Conservation (phyloP, 2,113 vertebrate genomes). For the Atlantisia rogersi region DNA sequence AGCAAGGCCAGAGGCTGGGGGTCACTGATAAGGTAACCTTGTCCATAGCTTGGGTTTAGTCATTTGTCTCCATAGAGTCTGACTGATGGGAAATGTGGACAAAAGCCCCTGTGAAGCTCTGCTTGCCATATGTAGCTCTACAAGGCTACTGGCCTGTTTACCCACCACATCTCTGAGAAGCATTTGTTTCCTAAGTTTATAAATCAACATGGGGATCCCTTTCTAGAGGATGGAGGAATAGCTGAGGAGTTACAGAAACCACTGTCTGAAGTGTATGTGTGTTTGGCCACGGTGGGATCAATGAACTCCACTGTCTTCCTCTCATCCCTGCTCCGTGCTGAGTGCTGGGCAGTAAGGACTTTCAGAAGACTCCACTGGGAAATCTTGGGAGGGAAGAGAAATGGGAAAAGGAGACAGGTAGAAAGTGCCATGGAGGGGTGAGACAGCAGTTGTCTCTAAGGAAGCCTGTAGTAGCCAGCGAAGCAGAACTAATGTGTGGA, state of each 20-base stretch:
- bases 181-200: constrained; percentile 14
- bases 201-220: not conserved
- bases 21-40: constrained; percentile 62
- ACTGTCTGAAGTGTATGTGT: not conserved
- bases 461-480: not conserved
- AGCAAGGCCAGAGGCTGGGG: constrained; percentile 43
- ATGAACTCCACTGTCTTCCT: not conserved
- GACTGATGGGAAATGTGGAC: constrained; percentile 11
- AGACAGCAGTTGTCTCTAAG: not conserved
- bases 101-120: constrained; percentile 57
- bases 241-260: not conserved
- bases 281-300: not conserved
- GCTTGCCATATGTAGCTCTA: constrained; percentile 52
- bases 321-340: not conserved
- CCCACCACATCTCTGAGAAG: not conserved
- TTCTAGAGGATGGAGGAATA: not conserved
- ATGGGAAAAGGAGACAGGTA: not conserved
- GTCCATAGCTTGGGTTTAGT: not conserved
- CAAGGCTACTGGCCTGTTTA: not conserved
- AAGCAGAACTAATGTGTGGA: not conserved
- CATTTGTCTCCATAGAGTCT: constrained; percentile 35
- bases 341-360: not conserved
- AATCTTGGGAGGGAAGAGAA: not conserved
- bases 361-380: not conserved
- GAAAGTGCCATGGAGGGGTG: not conserved